A percentile compares a stretch with the other conserved stretches of the same genome.
These are phyloP conservation scores for Eretmochelys imbricata DNA, from an alignment of 2,113 vertebrate genomes.

Conservation along the genomic window DNA sequence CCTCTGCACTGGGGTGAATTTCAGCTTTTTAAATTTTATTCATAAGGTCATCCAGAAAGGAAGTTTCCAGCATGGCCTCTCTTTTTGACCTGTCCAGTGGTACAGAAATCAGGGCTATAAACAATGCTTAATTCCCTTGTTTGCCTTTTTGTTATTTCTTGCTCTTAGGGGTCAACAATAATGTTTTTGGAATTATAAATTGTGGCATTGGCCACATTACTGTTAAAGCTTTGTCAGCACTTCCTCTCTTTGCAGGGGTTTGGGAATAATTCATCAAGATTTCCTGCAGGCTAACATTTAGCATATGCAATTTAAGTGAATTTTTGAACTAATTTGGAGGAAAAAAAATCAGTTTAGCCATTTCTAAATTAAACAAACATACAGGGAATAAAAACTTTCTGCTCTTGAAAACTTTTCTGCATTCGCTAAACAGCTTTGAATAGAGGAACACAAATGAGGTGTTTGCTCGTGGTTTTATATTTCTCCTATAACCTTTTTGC, in stretches of 20 bases:
- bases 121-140: neutral
- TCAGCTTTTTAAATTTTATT: neutral
- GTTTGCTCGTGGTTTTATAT: neutral
- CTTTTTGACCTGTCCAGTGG: neutral
- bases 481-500: neutral
- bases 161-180: constrained; percentile 4
- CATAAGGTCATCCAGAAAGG: neutral
- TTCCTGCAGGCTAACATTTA: neutral
- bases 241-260: neutral
- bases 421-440: neutral
- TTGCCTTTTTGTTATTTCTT: neutral
- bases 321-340: neutral
- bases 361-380: neutral
- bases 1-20: neutral
- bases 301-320: neutral
- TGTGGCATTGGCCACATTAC: neutral
- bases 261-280: neutral
- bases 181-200: neutral
- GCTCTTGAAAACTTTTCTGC: neutral
- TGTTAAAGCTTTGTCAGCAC: neutral
- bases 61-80: neutral
- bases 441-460: neutral
- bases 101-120: neutral
- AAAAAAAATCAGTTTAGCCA: neutral
- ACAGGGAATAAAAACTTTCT: neutral